Evolutionary conservation across 2,797 vertebrate genomes (phyloP).

Genomic region (Triplophysa bombifrons): DNA sequence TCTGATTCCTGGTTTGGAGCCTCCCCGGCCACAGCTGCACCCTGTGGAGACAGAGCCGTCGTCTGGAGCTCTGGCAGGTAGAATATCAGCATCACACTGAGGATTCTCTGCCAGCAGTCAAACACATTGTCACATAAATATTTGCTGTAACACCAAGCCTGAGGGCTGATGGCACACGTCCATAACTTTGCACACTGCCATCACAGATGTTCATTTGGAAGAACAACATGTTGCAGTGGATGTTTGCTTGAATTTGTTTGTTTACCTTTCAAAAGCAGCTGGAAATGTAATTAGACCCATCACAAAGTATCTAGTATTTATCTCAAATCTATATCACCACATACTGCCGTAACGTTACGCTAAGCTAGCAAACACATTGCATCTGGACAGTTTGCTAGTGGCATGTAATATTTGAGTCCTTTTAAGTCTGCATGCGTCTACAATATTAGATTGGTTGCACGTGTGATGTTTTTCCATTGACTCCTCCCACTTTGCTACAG

Average conservation of each 20-base stretch:
- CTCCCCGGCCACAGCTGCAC: slow-evolving; percentile 76
- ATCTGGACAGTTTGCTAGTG: too few species aligned
- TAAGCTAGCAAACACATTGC: too few species aligned
- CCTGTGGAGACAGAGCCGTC: slow-evolving; percentile 75
- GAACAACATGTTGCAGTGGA: too few species aligned
- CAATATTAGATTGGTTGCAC: background rate
- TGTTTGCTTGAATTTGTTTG: too few species aligned
- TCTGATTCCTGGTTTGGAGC: slow-evolving; percentile 84
- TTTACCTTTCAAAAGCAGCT: too few species aligned
- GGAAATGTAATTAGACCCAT: too few species aligned
- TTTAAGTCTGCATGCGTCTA: background rate
- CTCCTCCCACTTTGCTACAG: slow-evolving; percentile 66
- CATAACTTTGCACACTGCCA: background rate
- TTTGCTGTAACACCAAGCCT: background rate
- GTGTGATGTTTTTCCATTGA: background rate
- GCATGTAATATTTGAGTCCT: too few species aligned
- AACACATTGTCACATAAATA: background rate
- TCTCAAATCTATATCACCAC: too few species aligned
- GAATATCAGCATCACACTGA: slow-evolving; percentile 46
- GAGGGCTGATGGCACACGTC: background rate
- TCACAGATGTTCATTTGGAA: too few species aligned
- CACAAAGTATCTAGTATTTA: too few species aligned
- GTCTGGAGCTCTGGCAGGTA: slow-evolving; percentile 80
- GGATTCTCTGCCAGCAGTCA: background rate
- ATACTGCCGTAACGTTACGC: too few species aligned